Base-by-base conservation (phyloP, 1,140 invertebrate genomes). In the Teleogryllus occipitalis region DNA sequence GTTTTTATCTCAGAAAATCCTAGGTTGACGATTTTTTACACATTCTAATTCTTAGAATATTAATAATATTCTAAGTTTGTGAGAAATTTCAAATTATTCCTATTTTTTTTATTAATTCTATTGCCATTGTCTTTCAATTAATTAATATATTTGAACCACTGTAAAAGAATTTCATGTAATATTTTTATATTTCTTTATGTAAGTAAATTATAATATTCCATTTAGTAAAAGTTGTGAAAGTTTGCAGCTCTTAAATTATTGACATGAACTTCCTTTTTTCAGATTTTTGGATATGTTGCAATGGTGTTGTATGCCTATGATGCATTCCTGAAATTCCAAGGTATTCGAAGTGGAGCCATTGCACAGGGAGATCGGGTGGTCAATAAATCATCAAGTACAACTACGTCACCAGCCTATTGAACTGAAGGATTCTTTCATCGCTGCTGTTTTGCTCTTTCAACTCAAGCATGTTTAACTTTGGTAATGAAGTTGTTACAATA, bases 261-360 rank as follows among this genome's bases (percentile, higher is more conserved):
- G 1, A 39, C 8, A n/a, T 75, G 80, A 79, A 65, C 73, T 81
- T 83, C 83, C 84, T 83, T 80, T 82, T 90, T 90, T 47, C 85
- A 95, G 93, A 93, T 95, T 84, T 95, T 96, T 84, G 94, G 94
- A 65, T 96, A 93, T 85, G 87, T 89, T 79, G 91, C 91, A 47
- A 95, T 93, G 90, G 82, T 91, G n/a, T 89, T 87, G 15, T 96
- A 95, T 86, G 93, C 89, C 2, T 89, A 90, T 79, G 95, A 96
- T 83, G 91, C 92, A 8, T 94, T 90, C 85, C 84, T 95, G 12
- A 96, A 96, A 84, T 95, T 89, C 85, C 87, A 88, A 74, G 90
- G 85, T 8, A 88, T 90, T 82, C 88, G 88, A 81, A 87, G 84
- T 73, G 93, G 93, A 47, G 89, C 89, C 18, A 87, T 94, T 73